A percentile compares a stretch with the other conserved stretches of the same genome.
Evolutionary conservation across 2,113 vertebrate species (phyloP).

Genomic region (Sturnira hondurensis): DNA sequence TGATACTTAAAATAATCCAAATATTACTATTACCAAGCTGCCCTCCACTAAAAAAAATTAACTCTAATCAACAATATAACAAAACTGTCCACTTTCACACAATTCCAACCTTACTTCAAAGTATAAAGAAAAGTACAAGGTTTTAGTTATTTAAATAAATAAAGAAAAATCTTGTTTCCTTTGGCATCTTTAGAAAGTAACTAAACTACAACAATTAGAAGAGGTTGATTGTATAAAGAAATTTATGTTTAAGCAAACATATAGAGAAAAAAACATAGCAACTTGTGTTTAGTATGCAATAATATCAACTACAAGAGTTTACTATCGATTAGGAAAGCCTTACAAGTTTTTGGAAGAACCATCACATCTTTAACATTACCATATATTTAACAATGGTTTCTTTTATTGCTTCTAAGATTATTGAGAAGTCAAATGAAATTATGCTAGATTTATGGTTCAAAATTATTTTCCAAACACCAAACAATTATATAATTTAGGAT

Average conservation of each 20-base stretch:
- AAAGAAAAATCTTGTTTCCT: slow-evolving; percentile 80
- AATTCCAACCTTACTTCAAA: slow-evolving; percentile 54
- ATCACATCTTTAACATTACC: slow-evolving; percentile 66
- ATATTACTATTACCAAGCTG: slow-evolving; percentile 45
- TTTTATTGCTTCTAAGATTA: slow-evolving; percentile 77
- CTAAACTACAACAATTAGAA: slow-evolving; percentile 74
- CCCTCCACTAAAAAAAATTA: slow-evolving; percentile 2
- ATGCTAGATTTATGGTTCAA: slow-evolving; percentile 54
- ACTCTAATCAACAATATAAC: slow-evolving; percentile 44
- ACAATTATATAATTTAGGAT: slow-evolving; percentile 62
- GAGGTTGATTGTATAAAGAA: slow-evolving; percentile 59
- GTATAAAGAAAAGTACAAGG: slow-evolving; percentile 57
- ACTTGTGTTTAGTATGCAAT: slow-evolving; percentile 74
- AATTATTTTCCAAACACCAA: slow-evolving; percentile 63
- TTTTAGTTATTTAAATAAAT: slow-evolving; percentile 70
- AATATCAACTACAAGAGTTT: slow-evolving; percentile 70
- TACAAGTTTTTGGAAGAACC: slow-evolving; percentile 60
- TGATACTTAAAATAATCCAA: slow-evolving; percentile 54
- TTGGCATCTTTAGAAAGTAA: slow-evolving; percentile 83
- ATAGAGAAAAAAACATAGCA: slow-evolving; percentile 58
- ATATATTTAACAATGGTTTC: slow-evolving; percentile 71
- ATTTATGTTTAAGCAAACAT: slow-evolving; percentile 69
- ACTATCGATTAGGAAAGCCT: slow-evolving; percentile 61
- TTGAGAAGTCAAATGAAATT: slow-evolving; percentile 63
- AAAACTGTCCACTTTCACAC: slow-evolving; percentile 43